Conservation (phyloP, 1,140 invertebrate genomes). For the Macrobrachium rosenbergii region DNA sequence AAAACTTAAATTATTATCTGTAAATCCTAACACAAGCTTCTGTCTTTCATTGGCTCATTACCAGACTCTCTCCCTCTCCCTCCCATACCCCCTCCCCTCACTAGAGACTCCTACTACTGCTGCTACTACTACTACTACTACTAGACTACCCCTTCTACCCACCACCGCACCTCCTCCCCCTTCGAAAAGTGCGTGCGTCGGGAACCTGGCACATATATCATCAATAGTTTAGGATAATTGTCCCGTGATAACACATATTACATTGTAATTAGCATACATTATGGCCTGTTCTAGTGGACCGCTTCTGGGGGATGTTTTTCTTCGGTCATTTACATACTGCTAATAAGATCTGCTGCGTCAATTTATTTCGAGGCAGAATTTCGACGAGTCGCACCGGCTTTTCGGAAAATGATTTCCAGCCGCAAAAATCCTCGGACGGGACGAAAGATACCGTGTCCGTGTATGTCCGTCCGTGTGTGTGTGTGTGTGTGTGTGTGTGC, state of each 20-base stretch:
- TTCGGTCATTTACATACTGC: background rate
- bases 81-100: background rate
- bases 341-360: too few species aligned
- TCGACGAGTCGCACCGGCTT: too few species aligned
- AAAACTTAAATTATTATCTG: too few species aligned
- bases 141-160: background rate
- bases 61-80: background rate
- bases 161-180: background rate
- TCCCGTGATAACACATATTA: conserved; percentile 39
- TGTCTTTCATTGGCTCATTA: background rate
- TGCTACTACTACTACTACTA: background rate
- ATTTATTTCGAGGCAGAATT: too few species aligned
- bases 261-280: conserved; percentile 51
- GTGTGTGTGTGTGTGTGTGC: too few species aligned
- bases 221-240: conserved; percentile 52
- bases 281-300: background rate
- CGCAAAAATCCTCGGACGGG: too few species aligned
- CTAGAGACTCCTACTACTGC: background rate
- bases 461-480: too few species aligned
- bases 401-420: too few species aligned
- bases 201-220: conserved; percentile 16
- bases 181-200: background rate
- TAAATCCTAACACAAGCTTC: too few species aligned
- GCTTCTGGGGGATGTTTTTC: background rate
- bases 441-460: too few species aligned